These are phyloP conservation scores for Harpalus rubripes DNA, from an alignment of 2,888 invertebrate genomes.

Conservation along the genomic window DNA sequence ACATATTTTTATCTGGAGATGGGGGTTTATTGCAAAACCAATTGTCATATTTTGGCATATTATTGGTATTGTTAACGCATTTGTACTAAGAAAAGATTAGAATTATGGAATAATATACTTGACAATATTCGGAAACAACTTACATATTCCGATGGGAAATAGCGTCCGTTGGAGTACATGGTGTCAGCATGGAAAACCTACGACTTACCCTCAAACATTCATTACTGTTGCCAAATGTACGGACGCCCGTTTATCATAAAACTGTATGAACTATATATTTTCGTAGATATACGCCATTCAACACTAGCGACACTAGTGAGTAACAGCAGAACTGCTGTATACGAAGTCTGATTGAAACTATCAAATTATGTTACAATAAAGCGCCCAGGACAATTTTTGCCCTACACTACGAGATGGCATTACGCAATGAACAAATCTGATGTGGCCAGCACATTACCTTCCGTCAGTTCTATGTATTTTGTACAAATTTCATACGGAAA, in stretches of 20 bases:
- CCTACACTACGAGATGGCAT: not conserved
- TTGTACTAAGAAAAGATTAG: slow-evolving; percentile 1
- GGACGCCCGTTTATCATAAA: slow-evolving; percentile 2
- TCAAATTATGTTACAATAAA: not conserved
- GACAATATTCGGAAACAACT: slow-evolving; percentile 10
- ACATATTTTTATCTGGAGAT: not conserved
- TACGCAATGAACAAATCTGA: too few relatives aligned
- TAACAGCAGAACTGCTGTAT: slow-evolving; percentile 6
- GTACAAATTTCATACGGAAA: too few relatives aligned
- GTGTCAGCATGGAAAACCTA: not conserved
- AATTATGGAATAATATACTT: not conserved
- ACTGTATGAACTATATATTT: not conserved
- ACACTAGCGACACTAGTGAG: not conserved
- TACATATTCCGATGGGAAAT: slow-evolving; percentile 9
- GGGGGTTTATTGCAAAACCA: slow-evolving; percentile 9
- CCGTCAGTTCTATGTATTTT: too few relatives aligned
- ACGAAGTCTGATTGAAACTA: not conserved
- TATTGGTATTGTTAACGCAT: not conserved
- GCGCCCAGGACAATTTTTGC: slow-evolving; percentile 8
- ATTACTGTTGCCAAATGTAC: slow-evolving; percentile 16
- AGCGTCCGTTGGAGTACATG: too few relatives aligned
- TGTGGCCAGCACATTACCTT: too few relatives aligned
- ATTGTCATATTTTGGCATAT: not conserved
- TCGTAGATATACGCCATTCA: slow-evolving; percentile 5
- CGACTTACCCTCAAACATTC: not conserved